Evolutionary conservation across 2,797 vertebrate species (phyloP), one percentile per base, ranked within the genome.

Genomic region (Molossus molossus): DNA sequence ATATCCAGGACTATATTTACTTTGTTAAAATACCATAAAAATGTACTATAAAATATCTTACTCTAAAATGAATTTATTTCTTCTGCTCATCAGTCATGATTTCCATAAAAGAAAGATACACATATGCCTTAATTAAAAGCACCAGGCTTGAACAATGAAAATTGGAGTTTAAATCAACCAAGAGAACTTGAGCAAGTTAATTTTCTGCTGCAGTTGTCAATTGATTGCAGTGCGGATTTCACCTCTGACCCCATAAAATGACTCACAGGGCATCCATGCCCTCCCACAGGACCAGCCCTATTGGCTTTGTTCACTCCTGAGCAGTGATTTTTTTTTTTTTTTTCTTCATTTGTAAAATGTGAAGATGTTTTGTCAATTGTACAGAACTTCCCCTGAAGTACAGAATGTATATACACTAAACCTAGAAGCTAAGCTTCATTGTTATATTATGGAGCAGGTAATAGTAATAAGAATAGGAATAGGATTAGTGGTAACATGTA

Each of bases 21-120:
- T 11, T 88, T 95, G 91, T 27, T 6, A 20, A 89, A 94, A 45
- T 91, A 10, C 3, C 17, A 65, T 70, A 77, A 83, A 83, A 77
- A 77, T 67, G 9, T 37, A 48, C 12, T 62, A 50, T 60, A 85
- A 72, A 60, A 48, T 48, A 86, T 72, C 33, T 76, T 90, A 55
- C 27, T 83, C 73, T 84, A 17, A 70, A 13, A 69, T 17, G 8
- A 64, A 79, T 48, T 73, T 90, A 58, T 73, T 70, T 75, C 73
- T 33, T 10, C 4, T 69, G 0, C 5, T 27, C 62, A 3, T 62
- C 23, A 37, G 25, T 45, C 50, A 73, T 65, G 1, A 79, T 93
- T 89, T 91, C 14, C 33, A 27, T 53, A n/a, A 60, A 88, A 40
- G 50, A 84, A 40, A 76, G 20, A 85, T 70, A 62, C 1, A 48